phyloP scores from a whole-genome alignment of 2,113 vertebrate genomes.

The Pseudolaguvia tuberculata region DNA sequence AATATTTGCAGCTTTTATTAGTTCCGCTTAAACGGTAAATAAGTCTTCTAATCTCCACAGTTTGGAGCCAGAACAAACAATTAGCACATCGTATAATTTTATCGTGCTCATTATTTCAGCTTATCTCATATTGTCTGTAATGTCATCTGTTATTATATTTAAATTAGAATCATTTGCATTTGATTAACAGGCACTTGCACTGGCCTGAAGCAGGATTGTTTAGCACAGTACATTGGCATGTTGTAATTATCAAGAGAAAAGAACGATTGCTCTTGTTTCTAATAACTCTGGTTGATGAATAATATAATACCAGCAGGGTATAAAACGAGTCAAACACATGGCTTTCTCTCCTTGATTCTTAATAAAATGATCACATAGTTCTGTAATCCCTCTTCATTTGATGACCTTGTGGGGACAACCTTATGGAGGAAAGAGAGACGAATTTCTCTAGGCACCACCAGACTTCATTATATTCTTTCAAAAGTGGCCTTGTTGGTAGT shows the following conservation, averaged over 20 bases:
- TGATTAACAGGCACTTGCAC: conserved; percentile 16
- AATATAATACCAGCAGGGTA: conserved; percentile 29
- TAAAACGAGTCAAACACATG: conserved; percentile 18
- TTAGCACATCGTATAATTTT: conserved; percentile 9
- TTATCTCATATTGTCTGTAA: conserved; percentile 13
- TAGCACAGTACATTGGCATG: not conserved
- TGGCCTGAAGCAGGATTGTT: not conserved
- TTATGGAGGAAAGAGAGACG: conserved; percentile 25
- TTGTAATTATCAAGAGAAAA: not conserved
- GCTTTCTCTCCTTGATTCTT: conserved; percentile 33
- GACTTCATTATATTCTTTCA: conserved; percentile 41
- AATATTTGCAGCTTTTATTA: not conserved
- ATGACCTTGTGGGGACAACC: conserved; percentile 39
- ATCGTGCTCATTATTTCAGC: not conserved
- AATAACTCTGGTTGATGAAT: conserved; percentile 28
- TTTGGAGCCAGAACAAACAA: not conserved
- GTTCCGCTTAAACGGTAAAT: not conserved
- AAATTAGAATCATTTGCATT: conserved; percentile 21
- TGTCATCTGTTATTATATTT: conserved; percentile 12
- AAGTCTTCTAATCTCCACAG: too few relatives aligned
- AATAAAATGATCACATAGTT: conserved; percentile 42
- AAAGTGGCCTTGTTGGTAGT: conserved; percentile 35
- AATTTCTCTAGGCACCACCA: conserved; percentile 36
- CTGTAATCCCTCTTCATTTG: conserved; percentile 41
- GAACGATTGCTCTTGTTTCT: not conserved